Evolutionary conservation across 1,140 invertebrate genomes (phyloP), one percentile per base, ranked within the genome.

Genomic region (Gyrodactylus bullatarudis): DNA sequence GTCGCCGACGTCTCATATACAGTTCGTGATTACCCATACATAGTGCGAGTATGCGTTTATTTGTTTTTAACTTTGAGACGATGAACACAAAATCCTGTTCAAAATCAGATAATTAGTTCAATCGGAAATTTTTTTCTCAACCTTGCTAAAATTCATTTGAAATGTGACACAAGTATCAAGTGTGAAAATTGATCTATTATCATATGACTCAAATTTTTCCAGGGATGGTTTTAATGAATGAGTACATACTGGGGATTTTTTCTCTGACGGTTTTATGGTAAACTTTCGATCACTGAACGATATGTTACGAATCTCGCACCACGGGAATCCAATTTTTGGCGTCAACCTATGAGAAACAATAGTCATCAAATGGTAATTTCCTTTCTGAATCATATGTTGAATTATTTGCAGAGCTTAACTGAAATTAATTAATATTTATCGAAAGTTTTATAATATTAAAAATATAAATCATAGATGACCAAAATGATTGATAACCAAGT

Each of bases 241-340:
- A 75, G 24, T 20, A 79, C 81, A 81, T 78, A 84, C 83, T 69
- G 92, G 91, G 25, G 93, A 90, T 81, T 97, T 97, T 83, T 97
- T 97, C 82, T 99, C 94, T 77, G 97, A 96, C 26, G 95, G 94
- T 83, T 98, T 98, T 78, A 99, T 98, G 76, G 96, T 92, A 83
- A 99, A 99, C 83, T 96, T 96, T 79, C 91, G 89, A 81, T 98
- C 94, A 80, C 95, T 97, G 82, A 97, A 98, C 24, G 92, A 95
- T 78, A 99, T 98, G 81, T 99, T 99, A 76, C 93, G 86, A 79
- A 99, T 98, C 83, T 99, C 95, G 73, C 91, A 95, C 95, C 95
- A 99, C 0, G 94, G 94, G 81, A 99, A 99, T 74, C 94, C 94
- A 81, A 98, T 97, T 83, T 97, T 98, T 1, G 81, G 81, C 26